Percentiles rank a stretch among this genome's conserved stretches.
These are phyloP conservation scores for Oithona nana DNA, from an alignment of 2,888 invertebrate genomes.

Conservation along the genomic window DNA sequence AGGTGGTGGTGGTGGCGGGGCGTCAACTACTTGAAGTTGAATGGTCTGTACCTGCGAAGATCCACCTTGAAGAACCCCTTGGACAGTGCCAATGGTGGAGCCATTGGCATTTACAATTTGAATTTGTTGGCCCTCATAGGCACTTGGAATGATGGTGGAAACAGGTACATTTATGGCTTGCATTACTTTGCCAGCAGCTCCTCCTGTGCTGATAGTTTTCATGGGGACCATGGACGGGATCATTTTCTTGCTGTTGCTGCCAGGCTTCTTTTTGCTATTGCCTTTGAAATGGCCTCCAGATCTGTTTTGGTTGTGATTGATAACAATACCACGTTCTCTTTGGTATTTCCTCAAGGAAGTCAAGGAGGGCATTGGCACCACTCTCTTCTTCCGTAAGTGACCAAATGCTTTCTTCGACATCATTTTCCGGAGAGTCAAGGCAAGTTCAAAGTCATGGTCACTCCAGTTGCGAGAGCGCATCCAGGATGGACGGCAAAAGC, in stretches of 20 bases:
- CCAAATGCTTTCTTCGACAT: background rate
- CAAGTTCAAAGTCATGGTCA: background rate
- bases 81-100: background rate
- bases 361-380: background rate
- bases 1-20: background rate
- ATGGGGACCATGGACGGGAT: too few relatives aligned
- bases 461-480: background rate
- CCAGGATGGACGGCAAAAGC: background rate
- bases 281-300: background rate
- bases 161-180: background rate
- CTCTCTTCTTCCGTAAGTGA: background rate
- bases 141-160: background rate
- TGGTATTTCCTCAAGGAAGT: background rate
- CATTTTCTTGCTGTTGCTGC: too few relatives aligned
- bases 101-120: background rate
- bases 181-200: background rate
- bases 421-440: background rate
- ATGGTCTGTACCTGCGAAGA: background rate
- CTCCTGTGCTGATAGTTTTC: background rate
- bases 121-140: background rate
- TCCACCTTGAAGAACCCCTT: background rate
- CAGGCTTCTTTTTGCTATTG: background rate
- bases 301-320: background rate
- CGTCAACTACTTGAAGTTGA: background rate
- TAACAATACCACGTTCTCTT: background rate